Evolutionary conservation across 2,888 invertebrate genomes (phyloP).

Genomic region (Pteria penguin): DNA sequence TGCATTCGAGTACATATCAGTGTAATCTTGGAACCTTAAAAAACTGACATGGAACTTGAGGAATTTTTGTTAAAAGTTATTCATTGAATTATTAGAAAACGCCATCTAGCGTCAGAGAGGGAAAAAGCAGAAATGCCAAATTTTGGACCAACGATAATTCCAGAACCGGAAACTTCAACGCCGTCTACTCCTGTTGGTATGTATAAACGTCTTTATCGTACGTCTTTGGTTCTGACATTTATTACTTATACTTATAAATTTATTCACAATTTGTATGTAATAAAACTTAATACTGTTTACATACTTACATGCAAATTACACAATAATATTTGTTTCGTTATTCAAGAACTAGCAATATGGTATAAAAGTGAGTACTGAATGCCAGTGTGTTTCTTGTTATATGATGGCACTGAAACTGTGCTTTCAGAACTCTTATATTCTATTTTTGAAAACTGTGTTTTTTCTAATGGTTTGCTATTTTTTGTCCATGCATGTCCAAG

Average conservation of each 20-base stretch:
- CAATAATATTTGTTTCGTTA: neutral
- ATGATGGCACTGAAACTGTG: neutral
- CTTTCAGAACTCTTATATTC: neutral
- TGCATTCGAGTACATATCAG: too few relatives aligned
- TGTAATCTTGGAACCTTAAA: too few relatives aligned
- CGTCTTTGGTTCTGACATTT: too few relatives aligned
- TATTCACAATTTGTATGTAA: neutral
- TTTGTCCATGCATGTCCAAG: neutral
- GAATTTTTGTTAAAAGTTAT: too few relatives aligned
- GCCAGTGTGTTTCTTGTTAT: neutral
- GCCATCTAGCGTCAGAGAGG: constrained; percentile 67
- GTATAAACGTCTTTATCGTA: too few relatives aligned
- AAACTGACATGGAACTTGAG: too few relatives aligned
- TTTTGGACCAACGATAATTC: constrained; percentile 74
- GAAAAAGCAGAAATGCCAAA: constrained; percentile 75
- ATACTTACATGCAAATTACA: neutral
- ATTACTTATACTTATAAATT: neutral
- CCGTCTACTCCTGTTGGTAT: constrained; percentile 73
- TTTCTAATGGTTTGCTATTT: neutral
- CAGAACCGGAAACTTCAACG: constrained; percentile 73
- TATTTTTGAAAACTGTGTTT: neutral
- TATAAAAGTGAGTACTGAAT: constrained; percentile 15
- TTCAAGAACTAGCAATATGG: constrained; percentile 27
- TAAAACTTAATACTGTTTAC: neutral
- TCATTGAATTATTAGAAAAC: constrained; percentile 57